These are phyloP conservation scores for Nicator chloris DNA, from an alignment of 2,113 vertebrate species.

Conservation along the genomic window DNA sequence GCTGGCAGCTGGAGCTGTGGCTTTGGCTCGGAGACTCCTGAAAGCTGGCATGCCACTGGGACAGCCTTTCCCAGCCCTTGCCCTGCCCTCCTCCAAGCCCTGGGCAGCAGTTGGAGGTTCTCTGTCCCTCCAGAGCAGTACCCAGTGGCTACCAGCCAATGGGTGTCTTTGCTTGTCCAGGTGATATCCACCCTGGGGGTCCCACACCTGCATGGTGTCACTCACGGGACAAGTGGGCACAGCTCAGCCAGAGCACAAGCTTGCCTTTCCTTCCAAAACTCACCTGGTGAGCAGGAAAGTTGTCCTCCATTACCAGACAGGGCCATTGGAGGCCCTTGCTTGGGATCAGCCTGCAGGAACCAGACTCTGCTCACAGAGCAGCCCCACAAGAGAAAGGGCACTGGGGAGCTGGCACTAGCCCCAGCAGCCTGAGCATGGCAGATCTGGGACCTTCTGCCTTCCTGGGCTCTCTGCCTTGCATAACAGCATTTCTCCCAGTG, in stretches of 20 bases:
- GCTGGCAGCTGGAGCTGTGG: neutral
- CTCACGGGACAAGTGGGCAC: neutral
- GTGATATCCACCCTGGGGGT: neutral
- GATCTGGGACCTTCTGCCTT: neutral
- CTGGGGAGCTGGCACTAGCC: neutral
- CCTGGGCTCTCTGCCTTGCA: neutral
- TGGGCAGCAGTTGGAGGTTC: neutral
- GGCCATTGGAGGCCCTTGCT: neutral
- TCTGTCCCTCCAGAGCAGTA: neutral
- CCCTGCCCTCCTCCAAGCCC: neutral
- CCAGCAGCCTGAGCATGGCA: neutral
- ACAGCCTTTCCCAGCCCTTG: neutral
- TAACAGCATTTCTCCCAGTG: neutral
- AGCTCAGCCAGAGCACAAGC: neutral
- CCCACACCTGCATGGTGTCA: neutral
- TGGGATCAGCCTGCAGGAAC: neutral
- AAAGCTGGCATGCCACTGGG: rapidly evolving
- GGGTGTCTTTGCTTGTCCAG: rapidly evolving
- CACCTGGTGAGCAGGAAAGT: neutral
- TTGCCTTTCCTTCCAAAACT: neutral
- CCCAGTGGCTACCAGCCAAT: neutral
- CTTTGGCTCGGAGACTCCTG: neutral
- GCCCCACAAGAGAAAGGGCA: neutral
- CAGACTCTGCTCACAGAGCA: neutral
- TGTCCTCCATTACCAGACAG: rapidly evolving